Conservation (phyloP, 2,888 invertebrate genomes). For the Parnassius smintheus region DNA sequence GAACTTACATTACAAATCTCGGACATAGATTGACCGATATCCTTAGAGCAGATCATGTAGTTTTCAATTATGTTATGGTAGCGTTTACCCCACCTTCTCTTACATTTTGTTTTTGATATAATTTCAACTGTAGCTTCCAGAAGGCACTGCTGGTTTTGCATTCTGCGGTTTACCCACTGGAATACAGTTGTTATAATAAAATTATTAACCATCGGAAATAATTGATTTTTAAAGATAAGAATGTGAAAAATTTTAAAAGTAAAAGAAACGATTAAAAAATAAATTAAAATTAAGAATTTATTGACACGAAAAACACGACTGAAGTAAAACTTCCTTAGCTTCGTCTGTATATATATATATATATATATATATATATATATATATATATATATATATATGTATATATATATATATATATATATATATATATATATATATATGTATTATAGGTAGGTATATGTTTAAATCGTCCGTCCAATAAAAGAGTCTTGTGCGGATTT, state of each 20-base stretch:
- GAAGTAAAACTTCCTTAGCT: no score
- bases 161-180: conserved; percentile 61
- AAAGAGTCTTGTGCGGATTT: no score
- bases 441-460: no score
- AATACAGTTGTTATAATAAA: conserved; percentile 22
- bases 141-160: conserved; percentile 56
- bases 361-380: no score
- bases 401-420: no score
- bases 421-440: no score
- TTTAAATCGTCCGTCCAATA: no score
- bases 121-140: conserved; percentile 60
- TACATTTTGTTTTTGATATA: conserved; percentile 58
- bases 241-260: not conserved
- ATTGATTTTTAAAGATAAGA: not conserved
- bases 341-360: no score
- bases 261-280: no score
- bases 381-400: no score
- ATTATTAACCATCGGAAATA: not conserved
- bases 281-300: no score
- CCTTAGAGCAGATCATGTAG: conserved; percentile 71
- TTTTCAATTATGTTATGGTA: conserved; percentile 70
- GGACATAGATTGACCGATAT: conserved; percentile 68
- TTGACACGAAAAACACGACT: no score
- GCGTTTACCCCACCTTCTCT: conserved; percentile 62
- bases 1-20: conserved; percentile 67